These are phyloP conservation scores for Catharus ustulatus DNA, from an alignment of 2,797 vertebrate genomes.

Conservation along the genomic window DNA sequence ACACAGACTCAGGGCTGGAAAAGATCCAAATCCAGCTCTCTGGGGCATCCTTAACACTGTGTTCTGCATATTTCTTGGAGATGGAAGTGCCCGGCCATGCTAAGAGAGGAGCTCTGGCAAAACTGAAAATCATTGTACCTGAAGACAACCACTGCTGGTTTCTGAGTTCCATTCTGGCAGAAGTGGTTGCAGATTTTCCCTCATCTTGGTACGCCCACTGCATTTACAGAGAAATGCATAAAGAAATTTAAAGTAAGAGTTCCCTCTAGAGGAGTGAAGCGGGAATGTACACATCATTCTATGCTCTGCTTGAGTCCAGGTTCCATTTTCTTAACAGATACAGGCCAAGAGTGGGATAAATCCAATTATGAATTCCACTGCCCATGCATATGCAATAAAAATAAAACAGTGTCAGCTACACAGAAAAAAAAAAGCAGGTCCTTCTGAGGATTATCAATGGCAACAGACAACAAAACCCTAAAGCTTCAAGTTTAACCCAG, in stretches of 20 bases:
- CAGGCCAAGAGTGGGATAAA: neutral
- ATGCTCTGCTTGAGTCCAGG: neutral
- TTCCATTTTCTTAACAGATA: neutral
- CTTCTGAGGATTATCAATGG: neutral
- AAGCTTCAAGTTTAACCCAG: neutral
- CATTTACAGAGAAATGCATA: neutral
- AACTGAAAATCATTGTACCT: neutral
- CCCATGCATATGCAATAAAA: neutral
- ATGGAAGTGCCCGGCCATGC: neutral
- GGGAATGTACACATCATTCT: neutral
- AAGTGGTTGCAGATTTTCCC: neutral
- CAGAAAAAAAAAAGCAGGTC: neutral
- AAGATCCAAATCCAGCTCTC: neutral
- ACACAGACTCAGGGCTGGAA: neutral
- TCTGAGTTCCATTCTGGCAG: neutral
- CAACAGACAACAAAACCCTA: accelerated
- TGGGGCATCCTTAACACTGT: neutral
- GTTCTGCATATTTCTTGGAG: neutral
- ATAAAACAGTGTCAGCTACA: neutral
- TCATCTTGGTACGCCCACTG: neutral
- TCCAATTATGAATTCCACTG: neutral
- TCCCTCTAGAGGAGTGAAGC: conserved; percentile 57
- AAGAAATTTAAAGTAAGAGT: conserved; percentile 5
- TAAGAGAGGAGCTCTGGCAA: neutral
- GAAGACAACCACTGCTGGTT: neutral